A percentile compares a stretch with the other conserved stretches of the same genome.
phyloP scores from a whole-genome alignment of 1,140 invertebrate genomes.

The Nasonia giraulti region DNA sequence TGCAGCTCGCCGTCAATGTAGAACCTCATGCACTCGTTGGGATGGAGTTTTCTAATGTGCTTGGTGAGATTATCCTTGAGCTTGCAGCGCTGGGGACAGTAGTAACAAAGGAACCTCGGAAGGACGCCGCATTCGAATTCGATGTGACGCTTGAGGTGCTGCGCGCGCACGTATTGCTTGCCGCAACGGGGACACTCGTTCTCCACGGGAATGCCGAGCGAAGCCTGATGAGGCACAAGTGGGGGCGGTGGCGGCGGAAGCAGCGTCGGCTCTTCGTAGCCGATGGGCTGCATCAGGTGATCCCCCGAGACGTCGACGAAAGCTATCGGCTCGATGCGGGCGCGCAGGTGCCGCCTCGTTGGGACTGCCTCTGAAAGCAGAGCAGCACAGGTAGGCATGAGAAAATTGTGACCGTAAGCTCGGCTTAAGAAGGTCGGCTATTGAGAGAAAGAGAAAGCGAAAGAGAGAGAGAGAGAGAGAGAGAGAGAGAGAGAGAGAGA shows the following conservation, averaged over 20 bases:
- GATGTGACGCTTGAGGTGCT: conserved; percentile 65
- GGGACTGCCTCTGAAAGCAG: background rate
- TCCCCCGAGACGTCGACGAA: background rate
- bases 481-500: too few species aligned
- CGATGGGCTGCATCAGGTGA: background rate
- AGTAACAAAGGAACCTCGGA: conserved; percentile 62
- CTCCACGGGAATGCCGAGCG: background rate
- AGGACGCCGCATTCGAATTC: conserved; percentile 67
- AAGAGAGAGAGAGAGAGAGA: too few species aligned
- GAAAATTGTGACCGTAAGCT: background rate
- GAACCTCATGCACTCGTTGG: background rate
- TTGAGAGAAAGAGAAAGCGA: background rate
- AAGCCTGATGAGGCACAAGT: background rate
- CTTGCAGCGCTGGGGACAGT: conserved; percentile 59
- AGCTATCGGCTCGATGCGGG: background rate
- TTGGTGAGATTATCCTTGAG: conserved; percentile 55
- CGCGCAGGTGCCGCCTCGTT: background rate
- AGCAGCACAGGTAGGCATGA: background rate
- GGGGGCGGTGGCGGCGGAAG: too few species aligned
- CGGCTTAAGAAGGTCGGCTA: background rate
- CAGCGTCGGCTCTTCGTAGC: background rate
- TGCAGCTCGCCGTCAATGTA: conserved; percentile 2
- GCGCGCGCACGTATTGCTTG: conserved; percentile 63
- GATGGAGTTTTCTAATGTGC: conserved; percentile 54
- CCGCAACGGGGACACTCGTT: conserved; percentile 63